Evolutionary conservation across 2,888 invertebrate genomes (phyloP).

Genomic region (Frankliniella intonsa): DNA sequence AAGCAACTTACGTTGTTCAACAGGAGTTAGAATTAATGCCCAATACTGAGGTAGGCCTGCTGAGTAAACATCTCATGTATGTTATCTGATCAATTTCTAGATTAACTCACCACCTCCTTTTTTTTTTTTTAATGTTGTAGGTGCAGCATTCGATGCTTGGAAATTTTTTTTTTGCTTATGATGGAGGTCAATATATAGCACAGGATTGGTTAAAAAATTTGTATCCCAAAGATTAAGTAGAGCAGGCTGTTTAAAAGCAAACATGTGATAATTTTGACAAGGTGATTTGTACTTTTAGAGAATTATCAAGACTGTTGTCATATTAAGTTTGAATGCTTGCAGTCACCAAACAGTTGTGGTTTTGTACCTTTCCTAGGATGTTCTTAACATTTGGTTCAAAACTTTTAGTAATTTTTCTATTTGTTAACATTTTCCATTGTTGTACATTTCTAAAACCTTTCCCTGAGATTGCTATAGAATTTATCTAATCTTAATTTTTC

Average conservation of each 20-base stretch:
- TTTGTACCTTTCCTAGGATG: background rate
- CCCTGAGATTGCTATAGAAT: no score
- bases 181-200: conserved; percentile 13
- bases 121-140: background rate
- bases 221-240: conserved; percentile 18
- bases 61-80: background rate
- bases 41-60: background rate
- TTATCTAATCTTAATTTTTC: no score
- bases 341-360: background rate
- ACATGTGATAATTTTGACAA: background rate
- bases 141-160: background rate
- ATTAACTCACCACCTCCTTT: background rate
- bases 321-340: background rate
- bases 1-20: conserved; percentile 11
- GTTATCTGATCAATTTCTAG: background rate
- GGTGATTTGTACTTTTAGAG: background rate
- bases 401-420: background rate
- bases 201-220: conserved; percentile 14
- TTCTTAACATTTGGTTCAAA: background rate
- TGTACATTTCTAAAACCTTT: background rate
- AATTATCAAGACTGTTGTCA: background rate
- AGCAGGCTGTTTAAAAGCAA: background rate
- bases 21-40: conserved; percentile 7
- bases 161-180: conserved; percentile 2
- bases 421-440: background rate